Conservation (phyloP, 2,113 vertebrate species). For the Pterophyllum scalare region DNA sequence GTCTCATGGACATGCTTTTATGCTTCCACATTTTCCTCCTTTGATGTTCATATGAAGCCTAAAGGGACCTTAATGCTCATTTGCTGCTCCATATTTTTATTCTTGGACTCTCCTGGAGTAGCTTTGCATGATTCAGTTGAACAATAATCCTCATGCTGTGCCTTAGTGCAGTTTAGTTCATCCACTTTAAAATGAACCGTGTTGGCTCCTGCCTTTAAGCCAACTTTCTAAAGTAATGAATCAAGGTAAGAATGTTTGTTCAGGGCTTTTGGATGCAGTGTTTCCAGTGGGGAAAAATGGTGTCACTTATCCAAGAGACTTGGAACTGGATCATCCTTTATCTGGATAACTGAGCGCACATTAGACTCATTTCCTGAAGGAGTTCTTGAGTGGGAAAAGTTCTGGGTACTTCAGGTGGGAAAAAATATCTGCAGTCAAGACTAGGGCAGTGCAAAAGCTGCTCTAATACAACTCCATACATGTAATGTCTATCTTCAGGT, state of each 20-base stretch:
- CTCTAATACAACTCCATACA: background rate
- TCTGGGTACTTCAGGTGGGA: background rate
- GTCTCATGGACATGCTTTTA: background rate
- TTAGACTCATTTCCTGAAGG: background rate
- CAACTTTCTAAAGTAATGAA: background rate
- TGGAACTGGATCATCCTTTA: background rate
- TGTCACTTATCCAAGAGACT: too few relatives aligned
- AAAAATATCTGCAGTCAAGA: too few relatives aligned
- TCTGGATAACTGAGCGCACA: background rate
- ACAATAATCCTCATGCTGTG: background rate
- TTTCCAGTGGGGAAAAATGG: background rate
- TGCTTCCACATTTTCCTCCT: too few relatives aligned
- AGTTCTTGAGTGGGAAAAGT: background rate
- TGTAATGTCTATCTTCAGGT: slow-evolving; percentile 78
- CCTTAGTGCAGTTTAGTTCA: background rate
- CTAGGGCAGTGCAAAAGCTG: too few relatives aligned
- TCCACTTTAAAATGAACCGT: too few relatives aligned
- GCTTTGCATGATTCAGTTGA: background rate
- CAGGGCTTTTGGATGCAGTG: background rate
- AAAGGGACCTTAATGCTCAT: background rate
- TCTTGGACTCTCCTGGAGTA: background rate
- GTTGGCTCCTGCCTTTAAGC: background rate
- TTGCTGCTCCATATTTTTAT: background rate
- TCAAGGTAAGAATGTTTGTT: background rate
- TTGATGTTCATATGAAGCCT: background rate